phyloP scores from a whole-genome alignment of 2,888 invertebrate species.

The Acleris emargana region DNA sequence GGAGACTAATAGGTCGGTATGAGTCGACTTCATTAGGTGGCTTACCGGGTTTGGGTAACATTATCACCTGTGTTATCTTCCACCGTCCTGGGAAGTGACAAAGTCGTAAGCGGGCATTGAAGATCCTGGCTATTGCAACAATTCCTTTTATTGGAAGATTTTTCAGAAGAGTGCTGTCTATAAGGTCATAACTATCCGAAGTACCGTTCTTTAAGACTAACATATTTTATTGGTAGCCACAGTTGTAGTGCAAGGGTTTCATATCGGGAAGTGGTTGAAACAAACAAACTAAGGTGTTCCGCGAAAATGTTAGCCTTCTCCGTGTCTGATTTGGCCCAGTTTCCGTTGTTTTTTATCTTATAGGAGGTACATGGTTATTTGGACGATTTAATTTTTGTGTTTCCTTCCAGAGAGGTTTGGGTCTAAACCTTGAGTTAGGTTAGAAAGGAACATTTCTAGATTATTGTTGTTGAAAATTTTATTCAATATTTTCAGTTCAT shows the following conservation, averaged over 20 bases:
- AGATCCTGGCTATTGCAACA: slow-evolving; percentile 3
- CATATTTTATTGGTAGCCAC: slow-evolving; percentile 13
- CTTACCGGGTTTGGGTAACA: slow-evolving; percentile 4
- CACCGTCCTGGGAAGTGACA: slow-evolving; percentile 16
- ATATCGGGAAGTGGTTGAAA: slow-evolving; percentile 5
- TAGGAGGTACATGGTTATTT: slow-evolving; percentile 10
- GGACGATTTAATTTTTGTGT: slow-evolving; percentile 23
- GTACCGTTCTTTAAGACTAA: slow-evolving; percentile 13
- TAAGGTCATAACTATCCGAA: slow-evolving; percentile 23
- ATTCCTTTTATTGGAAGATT: slow-evolving; percentile 23
- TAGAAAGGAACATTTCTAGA: slow-evolving; percentile 9
- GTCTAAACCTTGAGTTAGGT: neutral
- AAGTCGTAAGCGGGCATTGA: slow-evolving; percentile 22
- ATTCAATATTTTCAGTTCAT: slow-evolving; percentile 9
- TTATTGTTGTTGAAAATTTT: neutral
- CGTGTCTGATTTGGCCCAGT: slow-evolving; percentile 20
- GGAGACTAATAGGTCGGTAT: neutral
- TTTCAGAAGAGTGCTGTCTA: slow-evolving; percentile 22
- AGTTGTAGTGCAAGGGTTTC: slow-evolving; percentile 5
- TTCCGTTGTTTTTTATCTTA: slow-evolving; percentile 1
- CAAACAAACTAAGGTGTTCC: slow-evolving; percentile 9
- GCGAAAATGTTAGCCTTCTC: slow-evolving; percentile 24
- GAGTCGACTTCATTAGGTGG: neutral
- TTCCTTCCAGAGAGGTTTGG: slow-evolving; percentile 22
- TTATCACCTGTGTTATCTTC: slow-evolving; percentile 30